Percentiles rank a stretch among this genome's conserved stretches.
These are phyloP conservation scores for Theonella swinhoei DNA, from an alignment of 37 sponge, comb jelly and placozoan species.

Conservation along the genomic window DNA sequence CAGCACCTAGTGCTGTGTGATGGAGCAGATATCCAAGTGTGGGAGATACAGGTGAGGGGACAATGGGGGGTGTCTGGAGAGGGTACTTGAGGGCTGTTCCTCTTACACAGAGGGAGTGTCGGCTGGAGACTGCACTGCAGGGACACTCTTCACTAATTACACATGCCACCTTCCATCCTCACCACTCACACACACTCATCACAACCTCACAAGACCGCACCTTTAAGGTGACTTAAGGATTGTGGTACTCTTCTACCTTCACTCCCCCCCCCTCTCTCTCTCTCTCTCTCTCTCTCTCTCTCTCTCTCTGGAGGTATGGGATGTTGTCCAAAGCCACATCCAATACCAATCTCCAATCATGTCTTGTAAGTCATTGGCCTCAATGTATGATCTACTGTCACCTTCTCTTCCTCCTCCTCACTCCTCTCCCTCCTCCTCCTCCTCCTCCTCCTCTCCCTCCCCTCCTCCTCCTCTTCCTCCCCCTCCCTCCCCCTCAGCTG, in stretches of 20 bases:
- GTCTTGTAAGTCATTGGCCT: conserved; percentile 43
- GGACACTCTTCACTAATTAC: conserved; percentile 68
- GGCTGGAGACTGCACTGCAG: conserved; percentile 50
- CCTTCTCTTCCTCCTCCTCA: neutral
- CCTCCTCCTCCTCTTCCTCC: neutral
- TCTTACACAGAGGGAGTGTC: too few relatives aligned
- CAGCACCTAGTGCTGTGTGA: too few relatives aligned
- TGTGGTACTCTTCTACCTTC: too few relatives aligned
- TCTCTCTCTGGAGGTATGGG: conserved; percentile 66
- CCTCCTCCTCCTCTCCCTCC: neutral
- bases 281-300: conserved; percentile 6
- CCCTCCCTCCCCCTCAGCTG: conserved; percentile 19
- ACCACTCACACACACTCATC: conserved; percentile 29
- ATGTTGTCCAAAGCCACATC: conserved; percentile 31
- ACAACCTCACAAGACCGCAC: conserved; percentile 83
- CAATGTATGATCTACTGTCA: neutral
- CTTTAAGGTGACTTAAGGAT: conserved; percentile 61
- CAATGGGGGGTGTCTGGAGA: too few relatives aligned
- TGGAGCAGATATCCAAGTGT: too few relatives aligned
- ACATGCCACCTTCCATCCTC: conserved; percentile 34
- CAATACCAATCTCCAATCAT: conserved; percentile 73
- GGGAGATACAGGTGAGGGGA: too few relatives aligned
- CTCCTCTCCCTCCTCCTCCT: neutral
- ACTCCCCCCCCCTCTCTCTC: neutral
- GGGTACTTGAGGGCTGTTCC: too few relatives aligned